Conservation (phyloP, 1,140 invertebrate genomes). For the Colletes latitarsis region DNA sequence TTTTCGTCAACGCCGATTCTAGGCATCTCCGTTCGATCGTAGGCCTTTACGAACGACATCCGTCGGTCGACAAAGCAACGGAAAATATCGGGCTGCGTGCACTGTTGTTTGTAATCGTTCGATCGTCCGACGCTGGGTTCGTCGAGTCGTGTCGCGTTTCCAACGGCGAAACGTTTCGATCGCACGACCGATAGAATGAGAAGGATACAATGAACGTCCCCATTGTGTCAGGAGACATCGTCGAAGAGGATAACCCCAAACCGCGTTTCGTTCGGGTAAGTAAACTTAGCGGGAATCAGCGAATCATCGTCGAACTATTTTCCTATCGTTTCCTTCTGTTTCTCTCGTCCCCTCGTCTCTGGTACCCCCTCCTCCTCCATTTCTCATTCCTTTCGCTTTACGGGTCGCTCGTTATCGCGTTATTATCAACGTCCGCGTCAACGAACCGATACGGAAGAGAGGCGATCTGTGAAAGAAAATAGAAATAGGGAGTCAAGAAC, state of each 20-base stretch:
- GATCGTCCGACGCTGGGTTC: not conserved
- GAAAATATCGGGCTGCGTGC: not conserved
- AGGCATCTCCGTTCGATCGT: not conserved
- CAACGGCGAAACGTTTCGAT: not conserved
- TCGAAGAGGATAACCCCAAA: constrained; percentile 74
- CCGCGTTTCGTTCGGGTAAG: constrained; percentile 79
- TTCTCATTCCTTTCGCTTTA: no score
- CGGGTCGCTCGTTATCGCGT: no score
- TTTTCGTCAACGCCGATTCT: not conserved
- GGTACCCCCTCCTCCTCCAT: no score
- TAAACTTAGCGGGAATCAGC: not conserved
- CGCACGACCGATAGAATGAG: constrained; percentile 49
- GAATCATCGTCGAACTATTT: not conserved
- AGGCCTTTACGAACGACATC: not conserved
- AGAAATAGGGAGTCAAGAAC: not conserved
- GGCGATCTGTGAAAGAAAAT: not conserved
- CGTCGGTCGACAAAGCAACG: not conserved
- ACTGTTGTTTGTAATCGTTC: not conserved
- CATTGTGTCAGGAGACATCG: constrained; percentile 78
- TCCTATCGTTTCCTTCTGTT: not conserved
- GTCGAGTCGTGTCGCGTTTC: not conserved
- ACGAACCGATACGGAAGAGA: not conserved
- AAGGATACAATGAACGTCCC: constrained; percentile 78
- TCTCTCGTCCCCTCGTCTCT: not conserved
- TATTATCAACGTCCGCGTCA: no score